A percentile compares a stretch with the other conserved stretches of the same genome.
Conservation (phyloP, 2,888 invertebrate species). For the Euzophera pinguis region DNA sequence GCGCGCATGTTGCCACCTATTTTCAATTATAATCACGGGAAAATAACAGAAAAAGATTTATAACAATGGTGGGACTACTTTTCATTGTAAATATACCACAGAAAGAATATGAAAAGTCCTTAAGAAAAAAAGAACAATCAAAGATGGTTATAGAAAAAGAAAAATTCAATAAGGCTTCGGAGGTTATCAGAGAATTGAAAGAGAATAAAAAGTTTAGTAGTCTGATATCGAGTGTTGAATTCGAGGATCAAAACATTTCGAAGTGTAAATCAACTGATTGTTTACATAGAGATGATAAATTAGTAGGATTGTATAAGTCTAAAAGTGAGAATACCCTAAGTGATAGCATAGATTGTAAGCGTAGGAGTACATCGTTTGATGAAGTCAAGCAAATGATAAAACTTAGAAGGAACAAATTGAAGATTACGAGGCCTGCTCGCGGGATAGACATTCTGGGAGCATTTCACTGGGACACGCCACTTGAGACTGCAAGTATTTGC, state of each 20-base stretch:
- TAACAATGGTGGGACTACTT: constrained; percentile 75
- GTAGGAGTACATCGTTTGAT: constrained; percentile 36
- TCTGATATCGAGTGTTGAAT: constrained; percentile 25
- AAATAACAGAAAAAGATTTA: not conserved
- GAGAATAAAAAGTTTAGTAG: constrained; percentile 31
- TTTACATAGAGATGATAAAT: constrained; percentile 28
- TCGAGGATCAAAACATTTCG: constrained; percentile 28
- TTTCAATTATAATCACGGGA: not conserved
- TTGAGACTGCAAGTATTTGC: constrained; percentile 48
- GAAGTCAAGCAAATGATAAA: constrained; percentile 47
- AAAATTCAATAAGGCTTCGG: constrained; percentile 32
- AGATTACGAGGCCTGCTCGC: constrained; percentile 42
- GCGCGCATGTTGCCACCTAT: constrained; percentile 16
- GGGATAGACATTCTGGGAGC: constrained; percentile 42
- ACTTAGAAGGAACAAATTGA: constrained; percentile 42
- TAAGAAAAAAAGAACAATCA: constrained; percentile 30
- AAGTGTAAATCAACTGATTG: constrained; percentile 43
- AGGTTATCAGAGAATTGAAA: constrained; percentile 37
- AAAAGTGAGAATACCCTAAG: constrained; percentile 40
- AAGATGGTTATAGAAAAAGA: constrained; percentile 33
- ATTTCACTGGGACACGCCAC: constrained; percentile 52
- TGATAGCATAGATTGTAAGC: constrained; percentile 21
- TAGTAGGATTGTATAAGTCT: constrained; percentile 32
- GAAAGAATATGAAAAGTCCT: constrained; percentile 64
- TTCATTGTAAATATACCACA: constrained; percentile 80